Conservation (phyloP, 2,113 vertebrate species). For the Parus major region DNA sequence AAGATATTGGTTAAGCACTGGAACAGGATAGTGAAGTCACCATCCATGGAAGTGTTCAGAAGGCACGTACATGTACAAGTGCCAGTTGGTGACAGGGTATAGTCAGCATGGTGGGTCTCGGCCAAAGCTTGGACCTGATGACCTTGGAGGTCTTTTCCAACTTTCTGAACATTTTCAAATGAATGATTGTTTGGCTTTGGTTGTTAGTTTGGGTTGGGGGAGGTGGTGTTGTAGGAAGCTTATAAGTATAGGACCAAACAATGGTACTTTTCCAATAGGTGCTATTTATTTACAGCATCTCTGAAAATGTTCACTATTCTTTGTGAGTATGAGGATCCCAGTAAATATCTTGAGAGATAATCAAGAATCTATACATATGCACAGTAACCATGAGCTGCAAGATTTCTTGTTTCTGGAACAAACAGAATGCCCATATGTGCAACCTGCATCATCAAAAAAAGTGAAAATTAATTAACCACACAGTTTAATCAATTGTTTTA, state of each 20-base stretch:
- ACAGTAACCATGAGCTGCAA: not conserved
- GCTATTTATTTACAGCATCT: not conserved
- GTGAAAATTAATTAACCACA: not conserved
- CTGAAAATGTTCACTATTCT: not conserved
- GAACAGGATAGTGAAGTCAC: not conserved
- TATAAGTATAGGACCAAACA: not conserved
- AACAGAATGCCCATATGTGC: not conserved
- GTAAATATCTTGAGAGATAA: not conserved
- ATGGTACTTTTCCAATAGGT: not conserved
- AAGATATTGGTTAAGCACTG: no score
- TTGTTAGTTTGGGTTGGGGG: not conserved
- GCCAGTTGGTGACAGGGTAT: accelerated
- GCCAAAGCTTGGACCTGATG: not conserved
- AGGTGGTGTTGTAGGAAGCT: not conserved
- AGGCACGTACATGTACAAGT: no score
- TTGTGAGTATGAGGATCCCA: not conserved
- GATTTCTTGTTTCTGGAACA: not conserved
- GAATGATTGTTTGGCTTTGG: not conserved
- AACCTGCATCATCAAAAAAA: not conserved
- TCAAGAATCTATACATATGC: not conserved
- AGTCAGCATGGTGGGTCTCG: accelerated
- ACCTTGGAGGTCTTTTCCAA: not conserved
- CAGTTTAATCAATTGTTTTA: not conserved
- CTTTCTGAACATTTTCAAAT: not conserved
- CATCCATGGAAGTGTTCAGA: not conserved